phyloP scores from a whole-genome alignment of 2,113 vertebrate genomes.

The Oncorhynchus masou region DNA sequence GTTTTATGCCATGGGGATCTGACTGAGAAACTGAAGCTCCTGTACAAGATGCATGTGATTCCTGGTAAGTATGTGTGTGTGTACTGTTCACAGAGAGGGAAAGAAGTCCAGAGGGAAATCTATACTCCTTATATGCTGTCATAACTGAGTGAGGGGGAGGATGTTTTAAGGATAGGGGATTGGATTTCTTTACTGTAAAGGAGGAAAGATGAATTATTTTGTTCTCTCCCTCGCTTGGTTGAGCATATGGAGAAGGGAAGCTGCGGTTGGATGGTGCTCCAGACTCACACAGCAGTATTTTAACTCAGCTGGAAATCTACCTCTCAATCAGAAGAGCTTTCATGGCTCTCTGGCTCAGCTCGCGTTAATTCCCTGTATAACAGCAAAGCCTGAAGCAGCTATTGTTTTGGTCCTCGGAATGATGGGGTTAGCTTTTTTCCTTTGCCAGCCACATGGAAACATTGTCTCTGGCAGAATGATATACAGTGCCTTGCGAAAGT shows the following conservation, averaged over 20 bases:
- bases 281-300: not conserved
- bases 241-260: constrained; percentile 24
- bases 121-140: not conserved
- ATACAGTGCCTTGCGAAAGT: too few relatives aligned
- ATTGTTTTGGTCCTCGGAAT: not conserved
- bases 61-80: constrained; percentile 79
- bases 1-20: constrained; percentile 91
- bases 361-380: not conserved
- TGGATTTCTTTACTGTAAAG: not conserved
- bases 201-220: not conserved
- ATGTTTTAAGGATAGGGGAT: not conserved
- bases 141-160: not conserved
- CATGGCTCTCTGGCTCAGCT: not conserved
- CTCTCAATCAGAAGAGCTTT: not conserved
- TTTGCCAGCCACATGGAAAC: not conserved
- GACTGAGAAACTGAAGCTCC: constrained; percentile 90
- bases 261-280: too few relatives aligned
- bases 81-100: not conserved
- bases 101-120: not conserved
- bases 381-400: not conserved
- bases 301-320: not conserved
- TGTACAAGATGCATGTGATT: constrained; percentile 94
- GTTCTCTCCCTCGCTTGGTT: constrained; percentile 12
- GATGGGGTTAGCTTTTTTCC: not conserved
- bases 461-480: not conserved